Evolutionary conservation across 1,140 invertebrate genomes (phyloP), one percentile per base, ranked within the genome.

Genomic region (Piezodorus guildinii): DNA sequence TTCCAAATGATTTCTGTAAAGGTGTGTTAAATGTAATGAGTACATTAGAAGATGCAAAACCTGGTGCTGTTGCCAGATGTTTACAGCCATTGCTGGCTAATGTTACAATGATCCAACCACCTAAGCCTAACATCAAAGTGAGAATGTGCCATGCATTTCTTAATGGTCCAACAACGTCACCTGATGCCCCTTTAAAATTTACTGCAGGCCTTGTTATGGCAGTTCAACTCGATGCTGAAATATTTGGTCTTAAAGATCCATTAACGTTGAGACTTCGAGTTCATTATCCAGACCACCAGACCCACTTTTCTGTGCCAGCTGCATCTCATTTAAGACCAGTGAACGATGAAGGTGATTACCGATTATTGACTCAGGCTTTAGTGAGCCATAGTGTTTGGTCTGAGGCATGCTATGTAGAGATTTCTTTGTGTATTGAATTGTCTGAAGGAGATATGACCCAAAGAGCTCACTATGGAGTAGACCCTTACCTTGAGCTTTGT

Each of bases 301-400:
- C 84, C 21, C 89, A 95, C 73, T 77, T 94, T 43, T 78, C 93
- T 30, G 78, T 90, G 63, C 92, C 91, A 0, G 79, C 60, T 34
- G 27, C 51, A 4, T 25, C 63, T 25, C 60, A 66, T 60, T 23
- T 66, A 6, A 63, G 65, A 51, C 30, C 30, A n/a, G 49, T 43
- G 0, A 56, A 49, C 39, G 27, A 68, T 25, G 74, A 77, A 80
- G 66, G 73, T 16, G 84, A 88, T 71, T 85, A 91, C 67, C 80
- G 91, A 54, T 76, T 97, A 12, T 77, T 89, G 23, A 93, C 91
- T 1, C 89, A 86, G 16, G 87, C 95, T 9, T 75, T 95, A 21
- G 77, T 96, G 4, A 95, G 93, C 0, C 92, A 96, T 75, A 86
- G 88, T 68, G 86, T 91, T 8, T 91, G 90, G 89, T 89, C 88